Percentiles rank a stretch among this genome's conserved stretches.
These are phyloP conservation scores for Plebejus argus DNA, from an alignment of 2,888 invertebrate species.

Conservation along the genomic window DNA sequence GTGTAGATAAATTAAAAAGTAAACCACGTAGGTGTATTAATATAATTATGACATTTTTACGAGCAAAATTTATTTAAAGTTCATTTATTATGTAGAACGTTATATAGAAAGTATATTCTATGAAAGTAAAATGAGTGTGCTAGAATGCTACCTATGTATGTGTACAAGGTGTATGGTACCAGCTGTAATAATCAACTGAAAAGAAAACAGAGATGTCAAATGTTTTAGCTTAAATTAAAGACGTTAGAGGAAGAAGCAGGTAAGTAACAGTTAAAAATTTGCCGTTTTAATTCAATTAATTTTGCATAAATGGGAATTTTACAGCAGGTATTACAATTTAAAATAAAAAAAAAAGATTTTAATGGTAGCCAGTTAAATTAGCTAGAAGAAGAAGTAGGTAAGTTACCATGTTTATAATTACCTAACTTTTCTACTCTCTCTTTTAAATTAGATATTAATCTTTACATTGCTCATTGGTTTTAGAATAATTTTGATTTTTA, in stretches of 20 bases:
- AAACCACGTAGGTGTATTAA: slow-evolving; percentile 18
- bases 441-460: slow-evolving; percentile 12
- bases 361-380: no score
- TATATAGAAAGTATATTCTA: slow-evolving; percentile 27
- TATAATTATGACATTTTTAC: slow-evolving; percentile 31
- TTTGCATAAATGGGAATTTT: no score
- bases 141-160: slow-evolving; percentile 1
- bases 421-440: neutral
- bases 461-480: slow-evolving; percentile 13
- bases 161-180: neutral
- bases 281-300: no score
- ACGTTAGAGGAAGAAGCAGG: no score
- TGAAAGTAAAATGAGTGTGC: slow-evolving; percentile 29
- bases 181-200: neutral
- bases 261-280: no score
- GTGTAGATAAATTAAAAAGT: slow-evolving; percentile 24
- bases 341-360: no score
- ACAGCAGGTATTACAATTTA: no score
- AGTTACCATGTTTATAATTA: no score
- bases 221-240: neutral
- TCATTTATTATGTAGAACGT: slow-evolving; percentile 28
- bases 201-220: neutral
- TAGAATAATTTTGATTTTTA: slow-evolving; percentile 17
- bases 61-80: slow-evolving; percentile 24
- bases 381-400: no score